Evolutionary conservation across 2,113 vertebrate genomes (phyloP).

Genomic region (Columba janthina): DNA sequence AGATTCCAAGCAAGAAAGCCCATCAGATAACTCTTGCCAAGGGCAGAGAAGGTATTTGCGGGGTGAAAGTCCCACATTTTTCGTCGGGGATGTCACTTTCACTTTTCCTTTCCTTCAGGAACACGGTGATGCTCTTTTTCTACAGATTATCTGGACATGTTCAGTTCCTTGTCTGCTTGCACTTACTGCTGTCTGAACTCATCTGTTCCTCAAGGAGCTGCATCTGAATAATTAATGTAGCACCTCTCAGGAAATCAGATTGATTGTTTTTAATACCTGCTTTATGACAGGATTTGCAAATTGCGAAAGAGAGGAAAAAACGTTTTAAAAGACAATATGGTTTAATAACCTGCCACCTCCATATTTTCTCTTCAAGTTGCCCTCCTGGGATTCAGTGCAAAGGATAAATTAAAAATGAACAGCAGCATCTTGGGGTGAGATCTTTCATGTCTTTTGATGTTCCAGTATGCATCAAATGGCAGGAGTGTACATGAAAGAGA

Average conservation of each 20-base stretch:
- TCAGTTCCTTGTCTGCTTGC: neutral
- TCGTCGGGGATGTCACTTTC: neutral
- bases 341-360: neutral
- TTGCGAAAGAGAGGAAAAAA: neutral
- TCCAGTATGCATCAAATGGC: neutral
- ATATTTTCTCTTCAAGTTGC: neutral
- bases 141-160: neutral
- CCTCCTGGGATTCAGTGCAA: neutral
- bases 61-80: neutral
- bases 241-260: neutral
- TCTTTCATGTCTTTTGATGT: neutral
- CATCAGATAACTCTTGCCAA: neutral
- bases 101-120: neutral
- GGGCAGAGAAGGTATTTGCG: neutral
- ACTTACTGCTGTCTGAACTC: neutral
- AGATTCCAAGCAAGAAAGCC: neutral
- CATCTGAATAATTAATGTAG: slow-evolving; percentile 20
- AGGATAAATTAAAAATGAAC: neutral
- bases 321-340: neutral
- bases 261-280: slow-evolving; percentile 17
- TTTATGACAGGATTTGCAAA: slow-evolving; percentile 14
- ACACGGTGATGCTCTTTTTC: neutral
- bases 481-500: neutral
- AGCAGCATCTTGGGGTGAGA: neutral
- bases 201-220: neutral